Evolutionary conservation across 2,797 vertebrate species (phyloP).

Genomic region (Sebastiscus tertius): DNA sequence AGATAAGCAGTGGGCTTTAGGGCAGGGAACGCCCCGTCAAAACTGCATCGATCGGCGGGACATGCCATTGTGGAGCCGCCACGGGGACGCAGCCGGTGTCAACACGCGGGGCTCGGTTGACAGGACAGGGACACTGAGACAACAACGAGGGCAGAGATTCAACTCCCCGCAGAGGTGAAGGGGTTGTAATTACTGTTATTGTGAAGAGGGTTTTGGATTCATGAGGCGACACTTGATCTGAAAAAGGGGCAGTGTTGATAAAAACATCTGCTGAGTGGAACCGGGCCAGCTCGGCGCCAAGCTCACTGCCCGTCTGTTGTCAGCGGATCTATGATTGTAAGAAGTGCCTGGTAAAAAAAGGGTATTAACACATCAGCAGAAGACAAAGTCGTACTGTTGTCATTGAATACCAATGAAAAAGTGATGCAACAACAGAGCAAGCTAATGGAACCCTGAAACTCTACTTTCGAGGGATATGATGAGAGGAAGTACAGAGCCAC

Average conservation of each 20-base stretch:
- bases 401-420: constrained; percentile 44
- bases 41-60: constrained; percentile 50
- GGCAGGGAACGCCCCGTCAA: constrained; percentile 41
- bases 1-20: constrained; percentile 72
- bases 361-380: constrained; percentile 29
- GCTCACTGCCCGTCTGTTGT: constrained; percentile 14
- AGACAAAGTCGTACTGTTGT: constrained; percentile 17
- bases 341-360: constrained; percentile 24
- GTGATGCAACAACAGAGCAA: constrained; percentile 25
- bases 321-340: constrained; percentile 22
- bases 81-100: constrained; percentile 18
- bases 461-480: constrained; percentile 22
- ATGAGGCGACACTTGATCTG: constrained; percentile 45
- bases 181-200: constrained; percentile 62
- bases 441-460: background rate
- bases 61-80: background rate
- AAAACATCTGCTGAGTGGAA: constrained; percentile 40
- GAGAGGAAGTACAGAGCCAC: background rate
- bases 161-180: constrained; percentile 25
- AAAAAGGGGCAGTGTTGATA: constrained; percentile 36
- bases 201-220: constrained; percentile 48
- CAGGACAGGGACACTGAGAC: constrained; percentile 20
- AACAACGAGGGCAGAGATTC: constrained; percentile 56
- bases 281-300: background rate
- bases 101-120: constrained; percentile 14